Percentiles rank a stretch among this genome's conserved stretches.
These are phyloP conservation scores for Sphaerophoria rueppellii DNA, from an alignment of 2,888 invertebrate genomes.

Conservation along the genomic window DNA sequence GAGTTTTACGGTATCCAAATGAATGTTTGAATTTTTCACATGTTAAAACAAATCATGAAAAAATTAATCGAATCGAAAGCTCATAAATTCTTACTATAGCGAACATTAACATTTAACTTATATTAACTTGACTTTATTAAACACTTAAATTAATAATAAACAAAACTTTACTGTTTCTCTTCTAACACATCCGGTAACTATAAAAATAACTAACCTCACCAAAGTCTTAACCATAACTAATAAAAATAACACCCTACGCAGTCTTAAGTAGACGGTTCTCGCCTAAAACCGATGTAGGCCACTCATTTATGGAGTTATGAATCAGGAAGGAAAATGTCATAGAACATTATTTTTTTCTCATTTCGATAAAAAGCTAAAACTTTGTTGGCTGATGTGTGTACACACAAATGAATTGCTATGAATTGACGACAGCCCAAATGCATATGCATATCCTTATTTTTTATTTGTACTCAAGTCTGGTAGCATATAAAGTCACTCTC, in stretches of 20 bases:
- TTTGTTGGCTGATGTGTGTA: conserved; percentile 18
- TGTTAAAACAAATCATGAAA: no score
- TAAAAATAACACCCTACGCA: conserved; percentile 38
- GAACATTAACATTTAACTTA: no score
- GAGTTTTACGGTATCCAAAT: no score
- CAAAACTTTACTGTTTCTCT: not conserved
- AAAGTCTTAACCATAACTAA: conserved; percentile 50
- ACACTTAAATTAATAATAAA: no score
- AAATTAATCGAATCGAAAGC: no score
- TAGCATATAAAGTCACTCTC: conserved; percentile 1
- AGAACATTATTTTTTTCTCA: conserved; percentile 4
- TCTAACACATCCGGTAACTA: conserved; percentile 8
- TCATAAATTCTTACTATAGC: no score
- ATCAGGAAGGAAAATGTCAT: conserved; percentile 39
- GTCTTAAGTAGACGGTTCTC: conserved; percentile 57
- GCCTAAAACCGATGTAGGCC: conserved; percentile 24
- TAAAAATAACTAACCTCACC: conserved; percentile 27
- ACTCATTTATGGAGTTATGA: conserved; percentile 31
- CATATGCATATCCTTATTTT: conserved; percentile 6
- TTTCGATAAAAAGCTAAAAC: conserved; percentile 24
- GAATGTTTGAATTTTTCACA: no score
- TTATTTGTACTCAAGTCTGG: conserved; percentile 43
- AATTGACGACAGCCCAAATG: conserved; percentile 11
- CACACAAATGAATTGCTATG: conserved; percentile 16
- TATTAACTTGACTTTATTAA: no score